Conservation (phyloP, 2,888 invertebrate species). For the Campoplex capitator region DNA sequence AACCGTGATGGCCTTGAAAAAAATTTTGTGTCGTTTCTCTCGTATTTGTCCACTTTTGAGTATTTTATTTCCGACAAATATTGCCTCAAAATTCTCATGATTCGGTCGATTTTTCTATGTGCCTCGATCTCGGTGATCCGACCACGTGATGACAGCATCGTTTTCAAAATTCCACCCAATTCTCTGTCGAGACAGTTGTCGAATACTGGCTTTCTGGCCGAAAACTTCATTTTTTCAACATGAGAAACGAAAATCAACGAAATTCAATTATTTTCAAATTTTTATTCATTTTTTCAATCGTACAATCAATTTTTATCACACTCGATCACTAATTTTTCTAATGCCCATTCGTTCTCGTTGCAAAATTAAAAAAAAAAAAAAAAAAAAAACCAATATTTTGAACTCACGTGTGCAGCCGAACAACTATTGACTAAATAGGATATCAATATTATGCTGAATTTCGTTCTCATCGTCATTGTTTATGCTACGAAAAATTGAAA, state of each 20-base stretch:
- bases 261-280: background rate
- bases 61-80: background rate
- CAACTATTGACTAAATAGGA: background rate
- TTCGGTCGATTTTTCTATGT: constrained; percentile 6
- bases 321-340: background rate
- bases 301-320: background rate
- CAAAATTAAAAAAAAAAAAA: too few species aligned
- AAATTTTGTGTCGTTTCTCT: background rate
- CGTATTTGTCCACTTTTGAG: background rate
- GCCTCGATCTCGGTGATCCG: background rate
- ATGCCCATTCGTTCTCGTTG: too few species aligned
- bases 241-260: background rate
- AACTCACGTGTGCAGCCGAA: background rate
- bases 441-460: background rate
- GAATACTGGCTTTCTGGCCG: background rate
- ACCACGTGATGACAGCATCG: background rate
- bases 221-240: constrained; percentile 6
- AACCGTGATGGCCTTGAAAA: background rate
- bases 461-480: background rate
- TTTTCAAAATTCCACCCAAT: constrained; percentile 10
- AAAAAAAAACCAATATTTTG: background rate
- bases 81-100: constrained; percentile 19
- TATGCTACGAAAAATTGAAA: background rate
- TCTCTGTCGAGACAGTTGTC: constrained; percentile 22
- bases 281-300: background rate